Conservation (phyloP, 1,140 invertebrate species). For the Hypsibius dujardini region DNA sequence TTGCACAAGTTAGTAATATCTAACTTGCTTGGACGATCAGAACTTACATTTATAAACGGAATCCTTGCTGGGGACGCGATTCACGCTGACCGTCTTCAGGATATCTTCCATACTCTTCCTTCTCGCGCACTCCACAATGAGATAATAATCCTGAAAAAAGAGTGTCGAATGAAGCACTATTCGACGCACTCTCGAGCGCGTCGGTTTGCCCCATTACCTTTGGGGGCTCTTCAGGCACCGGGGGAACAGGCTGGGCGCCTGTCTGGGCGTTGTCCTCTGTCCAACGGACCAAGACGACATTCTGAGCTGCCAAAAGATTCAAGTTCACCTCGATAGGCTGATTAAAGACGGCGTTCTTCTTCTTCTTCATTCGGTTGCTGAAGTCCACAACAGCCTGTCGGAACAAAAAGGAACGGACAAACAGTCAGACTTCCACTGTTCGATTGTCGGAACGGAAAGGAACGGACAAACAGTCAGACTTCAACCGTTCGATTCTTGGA, state of each 20-base stretch:
- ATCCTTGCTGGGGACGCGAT: neutral
- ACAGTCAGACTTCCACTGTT: neutral
- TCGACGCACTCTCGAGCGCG: neutral
- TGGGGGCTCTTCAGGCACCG: slow-evolving; percentile 1
- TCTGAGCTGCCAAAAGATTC: neutral
- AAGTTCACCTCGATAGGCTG: neutral
- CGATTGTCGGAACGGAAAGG: neutral
- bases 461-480: no score
- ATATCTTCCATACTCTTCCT: slow-evolving; percentile 12
- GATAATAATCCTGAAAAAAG: neutral
- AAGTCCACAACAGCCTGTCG: slow-evolving; percentile 10
- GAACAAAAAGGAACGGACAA: neutral
- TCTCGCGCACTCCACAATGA: neutral
- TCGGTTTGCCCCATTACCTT: neutral
- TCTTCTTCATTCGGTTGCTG: slow-evolving; percentile 16
- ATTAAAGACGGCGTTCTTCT: slow-evolving; percentile 8
- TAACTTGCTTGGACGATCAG: no score
- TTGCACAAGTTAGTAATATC: neutral
- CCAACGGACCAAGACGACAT: slow-evolving; percentile 11
- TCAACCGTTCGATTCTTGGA: neutral
- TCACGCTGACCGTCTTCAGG: neutral
- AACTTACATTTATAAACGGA: slow-evolving; percentile 3
- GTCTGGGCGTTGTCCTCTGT: slow-evolving; percentile 11
- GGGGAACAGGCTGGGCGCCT: neutral
- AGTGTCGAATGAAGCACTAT: neutral